Percentiles rank a stretch among this genome's conserved stretches.
phyloP scores from a whole-genome alignment of 1,140 invertebrate species.

The Zaprionus camerounensis region DNA sequence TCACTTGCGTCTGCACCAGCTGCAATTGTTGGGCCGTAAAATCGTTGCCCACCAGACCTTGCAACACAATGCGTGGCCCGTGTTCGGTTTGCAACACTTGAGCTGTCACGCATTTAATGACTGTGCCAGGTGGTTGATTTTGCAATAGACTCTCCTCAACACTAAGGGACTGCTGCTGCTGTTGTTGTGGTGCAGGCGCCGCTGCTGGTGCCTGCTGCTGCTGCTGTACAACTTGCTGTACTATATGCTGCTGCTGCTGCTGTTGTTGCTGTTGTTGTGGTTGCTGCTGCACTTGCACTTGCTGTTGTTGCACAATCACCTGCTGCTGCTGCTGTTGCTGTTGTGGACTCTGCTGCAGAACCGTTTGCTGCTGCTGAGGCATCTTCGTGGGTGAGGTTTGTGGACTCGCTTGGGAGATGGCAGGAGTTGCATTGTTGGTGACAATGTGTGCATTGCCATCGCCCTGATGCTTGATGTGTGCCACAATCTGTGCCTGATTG shows the following conservation, averaged over 20 bases:
- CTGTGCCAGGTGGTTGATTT: conserved; percentile 92
- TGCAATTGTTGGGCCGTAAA: conserved; percentile 92
- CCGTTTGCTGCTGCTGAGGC: conserved; percentile 54
- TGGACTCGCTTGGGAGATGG: conserved; percentile 53
- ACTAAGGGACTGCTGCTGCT: conserved; percentile 82
- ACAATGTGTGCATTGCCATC: conserved; percentile 83
- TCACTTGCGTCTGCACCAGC: conserved; percentile 93
- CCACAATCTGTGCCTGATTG: conserved; percentile 89
- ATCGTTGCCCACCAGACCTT: conserved; percentile 92
- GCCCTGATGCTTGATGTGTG: conserved; percentile 86
- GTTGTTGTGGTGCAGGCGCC: conserved; percentile 26
- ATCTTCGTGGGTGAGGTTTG: conserved; percentile 64
- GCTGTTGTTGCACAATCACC: conserved; percentile 32
- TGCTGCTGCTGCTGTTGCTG: conserved; percentile 13
- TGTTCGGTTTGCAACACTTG: conserved; percentile 92
- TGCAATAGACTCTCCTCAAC: conserved; percentile 89
- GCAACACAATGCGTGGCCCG: conserved; percentile 92
- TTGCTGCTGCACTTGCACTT: conserved; percentile 22
- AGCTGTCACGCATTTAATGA: conserved; percentile 94
- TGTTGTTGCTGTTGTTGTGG: conserved; percentile 50
- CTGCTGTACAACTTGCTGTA: conserved; percentile 42
- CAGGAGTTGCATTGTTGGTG: conserved; percentile 64
- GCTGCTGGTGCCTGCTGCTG: conserved; percentile 34
- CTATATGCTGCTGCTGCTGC: conserved; percentile 63
- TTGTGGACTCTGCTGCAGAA: conserved; percentile 23